Percentiles rank a stretch among this genome's conserved stretches.
These are phyloP conservation scores for Aegithalos caudatus DNA, from an alignment of 2,113 vertebrate genomes.

Conservation along the genomic window DNA sequence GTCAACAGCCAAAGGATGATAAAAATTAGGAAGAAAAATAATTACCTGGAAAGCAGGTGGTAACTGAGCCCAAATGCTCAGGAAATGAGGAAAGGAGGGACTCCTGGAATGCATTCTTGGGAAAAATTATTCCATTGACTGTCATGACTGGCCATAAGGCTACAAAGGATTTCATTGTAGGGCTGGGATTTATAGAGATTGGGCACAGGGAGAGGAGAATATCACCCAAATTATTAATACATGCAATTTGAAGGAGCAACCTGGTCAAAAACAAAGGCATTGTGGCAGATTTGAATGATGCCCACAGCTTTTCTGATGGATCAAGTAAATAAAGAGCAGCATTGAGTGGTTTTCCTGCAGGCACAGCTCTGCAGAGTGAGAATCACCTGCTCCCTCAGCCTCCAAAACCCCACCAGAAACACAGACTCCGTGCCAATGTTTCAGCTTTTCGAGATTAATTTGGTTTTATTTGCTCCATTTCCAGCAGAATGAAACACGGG, in stretches of 20 bases:
- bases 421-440: fast-evolving
- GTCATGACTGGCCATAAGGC: not conserved
- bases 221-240: not conserved
- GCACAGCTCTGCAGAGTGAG: not conserved
- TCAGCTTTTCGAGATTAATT: not conserved
- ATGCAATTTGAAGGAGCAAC: not conserved
- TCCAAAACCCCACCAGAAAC: not conserved
- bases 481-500: not conserved
- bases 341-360: not conserved
- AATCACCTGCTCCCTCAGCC: not conserved
- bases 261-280: not conserved
- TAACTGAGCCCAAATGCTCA: not conserved
- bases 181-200: not conserved
- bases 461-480: slow-evolving; percentile 31
- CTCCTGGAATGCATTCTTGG: not conserved
- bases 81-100: not conserved
- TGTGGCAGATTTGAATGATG: not conserved
- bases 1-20: not conserved
- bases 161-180: not conserved
- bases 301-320: not conserved
- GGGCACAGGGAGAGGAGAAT: not conserved
- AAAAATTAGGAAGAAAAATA: not conserved
- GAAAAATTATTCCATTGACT: not conserved
- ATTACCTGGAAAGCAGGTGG: not conserved
- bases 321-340: not conserved